A percentile compares a stretch with the other conserved stretches of the same genome.
Evolutionary conservation across 2,888 invertebrate species (phyloP).

Genomic region (Cistogaster globosa): DNA sequence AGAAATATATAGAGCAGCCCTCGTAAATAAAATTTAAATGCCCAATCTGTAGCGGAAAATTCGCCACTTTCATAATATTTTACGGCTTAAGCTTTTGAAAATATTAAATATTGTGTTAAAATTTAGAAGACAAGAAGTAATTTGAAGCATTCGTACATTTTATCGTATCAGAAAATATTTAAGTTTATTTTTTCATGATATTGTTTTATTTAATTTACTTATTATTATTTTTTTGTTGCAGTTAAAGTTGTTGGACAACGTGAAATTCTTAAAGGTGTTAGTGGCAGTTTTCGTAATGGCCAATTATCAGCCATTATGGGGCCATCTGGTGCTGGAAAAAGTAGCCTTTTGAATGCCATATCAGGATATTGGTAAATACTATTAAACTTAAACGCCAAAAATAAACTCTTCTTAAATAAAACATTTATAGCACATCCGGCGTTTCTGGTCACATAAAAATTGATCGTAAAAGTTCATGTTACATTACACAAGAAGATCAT

Average conservation of each 20-base stretch:
- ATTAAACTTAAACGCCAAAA: no score
- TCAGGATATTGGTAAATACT: conserved; percentile 88
- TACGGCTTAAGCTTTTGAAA: no score
- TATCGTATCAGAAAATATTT: no score
- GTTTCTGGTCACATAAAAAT: conserved; percentile 88
- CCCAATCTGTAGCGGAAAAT: no score
- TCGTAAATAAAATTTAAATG: no score
- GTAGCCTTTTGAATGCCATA: conserved; percentile 89
- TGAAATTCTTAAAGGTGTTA: conserved; percentile 85
- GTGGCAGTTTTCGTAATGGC: conserved; percentile 86
- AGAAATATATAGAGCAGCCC: no score
- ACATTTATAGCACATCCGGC: conserved; percentile 85
- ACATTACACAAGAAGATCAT: conserved; percentile 91
- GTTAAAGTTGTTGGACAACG: conserved; percentile 84
- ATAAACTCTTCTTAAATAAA: background rate
- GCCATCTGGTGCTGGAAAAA: conserved; percentile 89
- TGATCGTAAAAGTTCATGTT: conserved; percentile 90
- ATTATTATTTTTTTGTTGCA: conserved; percentile 77
- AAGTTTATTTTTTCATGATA: no score
- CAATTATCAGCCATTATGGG: conserved; percentile 88
- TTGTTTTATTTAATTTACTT: background rate
- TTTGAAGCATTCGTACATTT: no score
- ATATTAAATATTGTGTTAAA: no score
- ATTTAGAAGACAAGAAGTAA: no score
- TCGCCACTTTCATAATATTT: no score